These are phyloP conservation scores for Sminthurinus aureus DNA, from an alignment of 2,888 invertebrate species.

Conservation along the genomic window DNA sequence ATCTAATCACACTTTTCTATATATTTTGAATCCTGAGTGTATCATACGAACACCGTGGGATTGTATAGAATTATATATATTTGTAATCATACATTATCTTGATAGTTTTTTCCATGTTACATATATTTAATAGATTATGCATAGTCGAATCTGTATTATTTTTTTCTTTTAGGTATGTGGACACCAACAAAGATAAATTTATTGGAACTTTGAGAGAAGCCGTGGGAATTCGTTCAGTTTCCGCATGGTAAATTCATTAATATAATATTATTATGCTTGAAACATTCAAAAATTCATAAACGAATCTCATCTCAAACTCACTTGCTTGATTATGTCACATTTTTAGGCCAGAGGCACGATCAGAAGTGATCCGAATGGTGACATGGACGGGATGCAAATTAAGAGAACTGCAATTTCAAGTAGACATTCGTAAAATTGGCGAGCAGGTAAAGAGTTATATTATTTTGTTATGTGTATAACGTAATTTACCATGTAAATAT, in stretches of 20 bases:
- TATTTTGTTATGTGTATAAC: too few relatives aligned
- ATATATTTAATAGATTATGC: background rate
- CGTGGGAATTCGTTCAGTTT: conserved; percentile 95
- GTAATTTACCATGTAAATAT: too few relatives aligned
- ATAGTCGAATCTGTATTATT: background rate
- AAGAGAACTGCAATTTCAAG: conserved; percentile 74
- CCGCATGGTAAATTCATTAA: conserved; percentile 73
- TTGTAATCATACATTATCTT: too few relatives aligned
- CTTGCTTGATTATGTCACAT: background rate
- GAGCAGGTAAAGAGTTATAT: conserved; percentile 65
- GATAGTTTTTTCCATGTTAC: background rate
- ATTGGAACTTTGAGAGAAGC: conserved; percentile 81
- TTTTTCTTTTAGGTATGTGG: conserved; percentile 72
- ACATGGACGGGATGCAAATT: conserved; percentile 79
- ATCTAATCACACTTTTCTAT: background rate
- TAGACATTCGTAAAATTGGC: conserved; percentile 80
- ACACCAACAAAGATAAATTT: conserved; percentile 77
- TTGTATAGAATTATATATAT: too few relatives aligned
- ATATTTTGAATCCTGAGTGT: background rate
- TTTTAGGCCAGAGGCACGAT: conserved; percentile 72
- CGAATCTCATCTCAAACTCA: too few relatives aligned
- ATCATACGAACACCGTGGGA: too few relatives aligned
- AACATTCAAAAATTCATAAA: too few relatives aligned
- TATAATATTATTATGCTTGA: background rate
- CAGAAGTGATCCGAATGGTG: conserved; percentile 84